phyloP scores from a whole-genome alignment of 2,888 invertebrate genomes.

The Drosophila dives region DNA sequence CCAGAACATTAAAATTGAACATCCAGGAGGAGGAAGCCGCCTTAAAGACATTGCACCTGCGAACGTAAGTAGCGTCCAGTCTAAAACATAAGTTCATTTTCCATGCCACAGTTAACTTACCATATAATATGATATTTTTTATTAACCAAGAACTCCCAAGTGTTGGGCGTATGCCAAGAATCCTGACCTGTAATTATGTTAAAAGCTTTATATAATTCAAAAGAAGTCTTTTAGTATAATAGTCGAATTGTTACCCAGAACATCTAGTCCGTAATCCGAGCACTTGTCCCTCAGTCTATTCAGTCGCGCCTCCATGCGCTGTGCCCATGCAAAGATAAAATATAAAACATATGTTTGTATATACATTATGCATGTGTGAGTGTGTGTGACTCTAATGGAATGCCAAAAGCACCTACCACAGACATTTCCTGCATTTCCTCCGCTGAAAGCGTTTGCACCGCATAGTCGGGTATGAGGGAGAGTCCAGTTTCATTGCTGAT shows the following conservation, averaged over 20 bases:
- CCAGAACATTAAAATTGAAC: conserved; percentile 95
- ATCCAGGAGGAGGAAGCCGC: conserved; percentile 96
- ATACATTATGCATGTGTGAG: not conserved
- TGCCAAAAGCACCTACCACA: conserved; percentile 40
- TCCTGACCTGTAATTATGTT: conserved; percentile 81
- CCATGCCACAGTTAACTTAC: conserved; percentile 84
- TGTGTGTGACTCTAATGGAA: not conserved
- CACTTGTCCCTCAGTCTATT: conserved; percentile 84
- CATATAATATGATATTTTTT: conserved; percentile 92
- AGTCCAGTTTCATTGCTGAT: conserved; percentile 84
- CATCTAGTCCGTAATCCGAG: conserved; percentile 83
- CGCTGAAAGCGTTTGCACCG: conserved; percentile 82
- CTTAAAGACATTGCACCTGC: conserved; percentile 92
- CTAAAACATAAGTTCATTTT: not conserved
- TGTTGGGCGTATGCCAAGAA: conserved; percentile 88
- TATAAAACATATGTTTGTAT: not conserved
- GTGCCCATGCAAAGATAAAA: conserved; percentile 50
- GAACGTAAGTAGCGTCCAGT: not conserved
- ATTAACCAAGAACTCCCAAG: conserved; percentile 94
- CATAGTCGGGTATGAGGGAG: conserved; percentile 84
- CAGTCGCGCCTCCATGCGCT: conserved; percentile 84
- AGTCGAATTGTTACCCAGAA: conserved; percentile 73
- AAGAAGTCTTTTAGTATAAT: not conserved
- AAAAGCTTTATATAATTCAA: not conserved
- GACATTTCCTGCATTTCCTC: conserved; percentile 84